Percentiles rank a stretch among this genome's conserved stretches.
These are phyloP conservation scores for Chrysemys picta DNA, from an alignment of 2,113 vertebrate genomes.

Conservation along the genomic window DNA sequence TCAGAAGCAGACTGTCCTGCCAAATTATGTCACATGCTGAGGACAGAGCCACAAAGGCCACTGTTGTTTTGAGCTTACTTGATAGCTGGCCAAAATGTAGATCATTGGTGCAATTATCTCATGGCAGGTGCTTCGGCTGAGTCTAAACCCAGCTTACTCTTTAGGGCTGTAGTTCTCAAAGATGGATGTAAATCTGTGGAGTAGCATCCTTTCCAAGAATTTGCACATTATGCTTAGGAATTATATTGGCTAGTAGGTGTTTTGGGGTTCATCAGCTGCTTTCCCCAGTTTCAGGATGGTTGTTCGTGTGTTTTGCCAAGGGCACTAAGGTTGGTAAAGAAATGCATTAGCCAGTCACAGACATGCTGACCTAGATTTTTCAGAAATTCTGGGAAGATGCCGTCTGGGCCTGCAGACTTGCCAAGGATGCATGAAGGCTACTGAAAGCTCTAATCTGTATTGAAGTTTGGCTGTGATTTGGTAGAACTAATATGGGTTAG, in stretches of 20 bases:
- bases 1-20: not conserved
- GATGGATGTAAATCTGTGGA: not conserved
- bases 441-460: not conserved
- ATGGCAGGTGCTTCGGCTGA: not conserved
- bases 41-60: not conserved
- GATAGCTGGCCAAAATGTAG: not conserved
- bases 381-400: not conserved
- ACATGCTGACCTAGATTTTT: not conserved
- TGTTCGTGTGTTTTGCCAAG: not conserved
- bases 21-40: not conserved
- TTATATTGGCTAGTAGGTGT: not conserved
- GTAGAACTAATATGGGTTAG: not conserved
- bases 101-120: not conserved
- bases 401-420: too few relatives aligned
- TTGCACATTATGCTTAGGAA: not conserved
- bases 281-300: not conserved
- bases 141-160: not conserved
- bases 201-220: not conserved
- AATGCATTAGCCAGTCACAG: not conserved
- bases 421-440: not conserved
- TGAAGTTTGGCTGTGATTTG: not conserved
- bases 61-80: not conserved
- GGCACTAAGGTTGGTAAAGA: too few relatives aligned
- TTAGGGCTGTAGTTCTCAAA: not conserved
- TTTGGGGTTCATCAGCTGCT: not conserved